Percentiles rank a stretch among this genome's conserved stretches.
phyloP scores from a whole-genome alignment of 1,140 invertebrate genomes.

The Sminthurinus signatus region DNA sequence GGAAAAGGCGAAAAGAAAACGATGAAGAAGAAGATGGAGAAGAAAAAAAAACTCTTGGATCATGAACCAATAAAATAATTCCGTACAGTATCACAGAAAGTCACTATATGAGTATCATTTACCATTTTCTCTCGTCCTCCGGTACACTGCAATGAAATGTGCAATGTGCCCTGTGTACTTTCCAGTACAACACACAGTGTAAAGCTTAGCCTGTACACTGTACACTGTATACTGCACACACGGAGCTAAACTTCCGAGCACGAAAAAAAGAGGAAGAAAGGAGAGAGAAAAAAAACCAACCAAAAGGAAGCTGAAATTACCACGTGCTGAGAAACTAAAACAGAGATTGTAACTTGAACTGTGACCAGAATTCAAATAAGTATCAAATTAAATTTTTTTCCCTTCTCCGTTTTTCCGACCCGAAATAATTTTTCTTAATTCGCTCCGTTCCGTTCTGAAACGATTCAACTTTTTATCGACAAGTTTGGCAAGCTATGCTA shows the following conservation, averaged over 20 bases:
- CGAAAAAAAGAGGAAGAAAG: background rate
- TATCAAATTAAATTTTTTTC: conserved; percentile 15
- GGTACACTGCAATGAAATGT: too few species aligned
- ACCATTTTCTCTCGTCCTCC: too few species aligned
- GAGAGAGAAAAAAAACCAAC: conserved; percentile 6
- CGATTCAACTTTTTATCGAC: conserved; percentile 22
- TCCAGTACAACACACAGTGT: too few species aligned
- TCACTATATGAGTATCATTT: too few species aligned
- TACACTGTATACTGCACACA: too few species aligned
- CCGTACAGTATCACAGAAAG: too few species aligned
- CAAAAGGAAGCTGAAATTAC: conserved; percentile 14
- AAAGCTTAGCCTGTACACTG: too few species aligned
- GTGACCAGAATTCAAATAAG: conserved; percentile 14
- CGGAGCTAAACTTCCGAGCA: too few species aligned
- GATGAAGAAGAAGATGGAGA: background rate
- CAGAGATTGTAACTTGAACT: conserved; percentile 11
- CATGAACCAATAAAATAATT: conserved; percentile 17
- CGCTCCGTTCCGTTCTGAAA: too few species aligned
- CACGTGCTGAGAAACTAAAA: conserved; percentile 19
- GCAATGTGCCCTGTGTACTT: too few species aligned
- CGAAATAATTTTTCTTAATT: conserved; percentile 18
- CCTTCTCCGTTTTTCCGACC: background rate
- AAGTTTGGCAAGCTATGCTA: too few species aligned
- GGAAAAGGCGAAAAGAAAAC: background rate
- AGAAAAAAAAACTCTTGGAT: conserved; percentile 10